Evolutionary conservation across 2,797 vertebrate species (phyloP).

Genomic region (Pogonophryne albipinna): DNA sequence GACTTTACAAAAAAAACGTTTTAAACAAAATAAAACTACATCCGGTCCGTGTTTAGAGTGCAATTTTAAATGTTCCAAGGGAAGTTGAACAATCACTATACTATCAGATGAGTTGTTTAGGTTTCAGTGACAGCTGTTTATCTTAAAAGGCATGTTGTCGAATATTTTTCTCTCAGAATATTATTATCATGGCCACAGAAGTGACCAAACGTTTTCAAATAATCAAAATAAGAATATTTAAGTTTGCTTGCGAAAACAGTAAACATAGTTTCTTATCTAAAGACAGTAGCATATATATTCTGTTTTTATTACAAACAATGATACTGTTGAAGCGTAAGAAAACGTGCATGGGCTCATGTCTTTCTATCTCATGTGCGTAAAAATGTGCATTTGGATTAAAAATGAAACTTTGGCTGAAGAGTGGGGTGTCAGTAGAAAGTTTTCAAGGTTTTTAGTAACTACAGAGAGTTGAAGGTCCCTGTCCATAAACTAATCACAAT

Average conservation of each 20-base stretch:
- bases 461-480: constrained; percentile 46
- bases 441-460: constrained; percentile 15
- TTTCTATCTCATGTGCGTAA: background rate
- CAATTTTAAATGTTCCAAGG: constrained; percentile 51
- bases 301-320: background rate
- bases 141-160: constrained; percentile 36
- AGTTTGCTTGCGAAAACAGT: background rate
- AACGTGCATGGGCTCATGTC: background rate
- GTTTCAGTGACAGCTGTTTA: constrained; percentile 59
- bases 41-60: constrained; percentile 28
- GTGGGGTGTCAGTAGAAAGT: constrained; percentile 16
- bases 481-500: constrained; percentile 64
- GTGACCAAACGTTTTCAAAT: background rate
- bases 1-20: constrained; percentile 43
- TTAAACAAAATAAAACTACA: constrained; percentile 45
- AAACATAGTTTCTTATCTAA: background rate
- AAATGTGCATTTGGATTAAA: constrained; percentile 21
- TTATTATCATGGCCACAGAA: constrained; percentile 23
- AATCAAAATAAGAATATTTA: background rate
- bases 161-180: constrained; percentile 41
- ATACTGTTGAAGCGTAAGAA: background rate
- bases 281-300: background rate
- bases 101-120: constrained; percentile 35
- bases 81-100: too few species aligned
- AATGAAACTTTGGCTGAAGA: constrained; percentile 3